These are phyloP conservation scores for Trichosurus vulpecula DNA, from an alignment of 2,797 vertebrate genomes.

Conservation along the genomic window DNA sequence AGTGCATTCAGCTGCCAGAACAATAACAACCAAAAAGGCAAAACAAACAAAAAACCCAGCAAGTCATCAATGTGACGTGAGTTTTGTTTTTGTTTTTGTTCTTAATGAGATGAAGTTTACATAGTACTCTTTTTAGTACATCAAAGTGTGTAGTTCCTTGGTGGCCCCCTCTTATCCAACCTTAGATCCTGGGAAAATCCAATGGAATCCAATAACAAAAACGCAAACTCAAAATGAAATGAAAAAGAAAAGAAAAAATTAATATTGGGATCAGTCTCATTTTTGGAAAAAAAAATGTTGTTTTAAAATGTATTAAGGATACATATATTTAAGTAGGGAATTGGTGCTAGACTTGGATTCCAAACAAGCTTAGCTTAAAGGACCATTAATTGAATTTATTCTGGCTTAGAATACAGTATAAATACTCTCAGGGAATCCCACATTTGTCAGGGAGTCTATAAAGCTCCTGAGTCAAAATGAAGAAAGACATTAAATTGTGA, in stretches of 20 bases:
- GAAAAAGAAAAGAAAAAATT: not conserved
- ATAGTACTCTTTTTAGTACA: not conserved
- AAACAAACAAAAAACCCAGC: not conserved
- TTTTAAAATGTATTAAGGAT: not conserved
- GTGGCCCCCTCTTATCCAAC: not conserved
- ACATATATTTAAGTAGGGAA: not conserved
- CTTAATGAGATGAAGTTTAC: not conserved
- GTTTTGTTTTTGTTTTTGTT: not conserved
- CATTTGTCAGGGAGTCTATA: not conserved
- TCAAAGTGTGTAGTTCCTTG: not conserved
- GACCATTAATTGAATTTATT: not conserved
- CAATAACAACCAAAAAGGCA: not conserved
- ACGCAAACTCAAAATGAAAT: not conserved
- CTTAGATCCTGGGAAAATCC: conserved; percentile 6
- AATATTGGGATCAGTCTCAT: not conserved
- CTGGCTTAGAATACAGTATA: not conserved
- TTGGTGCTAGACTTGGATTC: not conserved
- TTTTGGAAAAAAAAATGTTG: not conserved
- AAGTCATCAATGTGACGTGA: not conserved
- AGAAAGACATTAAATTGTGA: not conserved
- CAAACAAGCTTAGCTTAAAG: not conserved
- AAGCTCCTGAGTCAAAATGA: not conserved
- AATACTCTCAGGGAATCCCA: not conserved
- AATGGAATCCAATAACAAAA: not conserved
- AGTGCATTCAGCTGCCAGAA: not conserved